phyloP scores from a whole-genome alignment of 2,113 vertebrate species.

The Ellobius talpinus region DNA sequence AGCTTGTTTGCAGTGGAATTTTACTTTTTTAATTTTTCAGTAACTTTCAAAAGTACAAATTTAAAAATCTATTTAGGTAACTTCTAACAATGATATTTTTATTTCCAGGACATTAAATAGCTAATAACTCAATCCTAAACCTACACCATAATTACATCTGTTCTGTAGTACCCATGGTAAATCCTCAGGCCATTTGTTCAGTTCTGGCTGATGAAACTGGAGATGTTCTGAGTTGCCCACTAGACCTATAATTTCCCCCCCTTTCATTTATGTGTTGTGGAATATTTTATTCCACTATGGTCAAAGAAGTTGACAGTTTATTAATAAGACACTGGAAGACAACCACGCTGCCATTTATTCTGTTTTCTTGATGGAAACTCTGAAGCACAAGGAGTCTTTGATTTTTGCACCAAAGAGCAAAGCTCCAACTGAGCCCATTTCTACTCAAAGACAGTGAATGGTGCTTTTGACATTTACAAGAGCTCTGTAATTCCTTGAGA shows the following conservation, averaged over 20 bases:
- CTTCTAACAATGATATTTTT: background rate
- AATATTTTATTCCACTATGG: constrained; percentile 8
- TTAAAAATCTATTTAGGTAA: constrained; percentile 30
- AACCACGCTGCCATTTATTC: background rate
- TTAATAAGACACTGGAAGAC: background rate
- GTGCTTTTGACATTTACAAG: constrained; percentile 73
- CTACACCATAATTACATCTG: background rate
- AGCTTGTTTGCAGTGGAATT: fast-evolving
- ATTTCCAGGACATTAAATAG: background rate
- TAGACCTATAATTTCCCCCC: background rate
- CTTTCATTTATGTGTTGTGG: background rate
- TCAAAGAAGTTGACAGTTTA: constrained; percentile 11
- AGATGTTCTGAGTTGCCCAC: background rate
- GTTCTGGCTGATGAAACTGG: background rate
- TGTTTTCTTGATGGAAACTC: constrained; percentile 53
- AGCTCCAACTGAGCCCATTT: constrained; percentile 48
- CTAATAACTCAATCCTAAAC: background rate
- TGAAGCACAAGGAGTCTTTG: constrained; percentile 43
- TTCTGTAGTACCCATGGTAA: fast-evolving
- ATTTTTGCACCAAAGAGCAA: constrained; percentile 54
- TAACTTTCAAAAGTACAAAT: constrained; percentile 56
- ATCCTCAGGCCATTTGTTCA: background rate
- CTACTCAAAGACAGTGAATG: constrained; percentile 56
- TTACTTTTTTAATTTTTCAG: background rate
- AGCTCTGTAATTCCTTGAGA: constrained; percentile 68